Percentiles rank a stretch among this genome's conserved stretches.
Evolutionary conservation across 2,797 vertebrate species (phyloP).

Genomic region (Aselliscus stoliczkanus): DNA sequence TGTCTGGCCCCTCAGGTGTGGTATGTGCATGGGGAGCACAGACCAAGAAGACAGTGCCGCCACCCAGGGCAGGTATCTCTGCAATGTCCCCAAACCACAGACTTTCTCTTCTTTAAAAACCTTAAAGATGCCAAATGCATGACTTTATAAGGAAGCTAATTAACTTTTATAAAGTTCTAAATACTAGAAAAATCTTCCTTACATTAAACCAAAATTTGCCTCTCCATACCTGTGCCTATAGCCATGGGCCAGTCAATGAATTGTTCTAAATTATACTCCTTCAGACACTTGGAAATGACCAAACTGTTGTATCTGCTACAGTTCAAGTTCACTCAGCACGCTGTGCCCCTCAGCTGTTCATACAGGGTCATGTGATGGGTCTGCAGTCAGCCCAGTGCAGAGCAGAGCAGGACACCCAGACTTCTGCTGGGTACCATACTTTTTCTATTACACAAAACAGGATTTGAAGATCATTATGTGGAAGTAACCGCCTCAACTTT

Average conservation of each 20-base stretch:
- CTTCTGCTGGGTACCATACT: too few relatives aligned
- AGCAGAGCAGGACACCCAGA: fast-evolving
- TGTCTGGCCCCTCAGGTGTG: too few relatives aligned
- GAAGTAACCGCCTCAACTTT: too few relatives aligned
- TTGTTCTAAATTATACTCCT: neutral
- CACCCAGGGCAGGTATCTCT: fast-evolving
- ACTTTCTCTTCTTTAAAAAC: neutral
- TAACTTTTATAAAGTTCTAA: neutral
- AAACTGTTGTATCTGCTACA: too few relatives aligned
- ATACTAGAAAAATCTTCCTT: neutral
- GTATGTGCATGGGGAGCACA: too few relatives aligned
- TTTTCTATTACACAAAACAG: fast-evolving
- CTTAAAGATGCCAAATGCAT: neutral
- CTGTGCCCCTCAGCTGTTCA: neutral
- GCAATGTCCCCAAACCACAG: neutral
- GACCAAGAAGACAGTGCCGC: neutral
- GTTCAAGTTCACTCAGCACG: neutral
- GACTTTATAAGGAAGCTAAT: neutral
- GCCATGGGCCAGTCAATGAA: fast-evolving
- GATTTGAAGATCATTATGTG: neutral
- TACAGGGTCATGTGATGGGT: fast-evolving
- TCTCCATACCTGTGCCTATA: neutral
- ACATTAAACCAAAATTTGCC: neutral
- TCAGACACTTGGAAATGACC: neutral
- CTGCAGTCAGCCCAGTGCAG: fast-evolving